phyloP scores from a whole-genome alignment of 2,888 invertebrate genomes.

The Dicycla oo region DNA sequence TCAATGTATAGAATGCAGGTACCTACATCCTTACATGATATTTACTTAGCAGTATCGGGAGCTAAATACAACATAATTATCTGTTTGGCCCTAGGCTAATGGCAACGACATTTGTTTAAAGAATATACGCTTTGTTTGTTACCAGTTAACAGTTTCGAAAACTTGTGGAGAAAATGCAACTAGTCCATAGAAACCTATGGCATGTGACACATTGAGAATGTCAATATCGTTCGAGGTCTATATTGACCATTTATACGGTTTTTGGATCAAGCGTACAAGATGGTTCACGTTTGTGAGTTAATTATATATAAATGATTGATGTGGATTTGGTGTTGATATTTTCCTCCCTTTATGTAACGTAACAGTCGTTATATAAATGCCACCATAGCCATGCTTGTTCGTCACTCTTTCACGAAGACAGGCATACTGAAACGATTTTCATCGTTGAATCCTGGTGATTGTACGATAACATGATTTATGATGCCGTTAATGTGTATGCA shows the following conservation, averaged over 20 bases:
- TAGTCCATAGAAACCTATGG: conserved; percentile 42
- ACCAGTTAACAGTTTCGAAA: conserved; percentile 17
- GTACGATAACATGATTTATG: conserved; percentile 14
- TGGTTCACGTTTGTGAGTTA: background rate
- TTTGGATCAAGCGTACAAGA: background rate
- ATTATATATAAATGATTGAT: background rate
- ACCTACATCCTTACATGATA: background rate
- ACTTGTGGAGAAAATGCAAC: conserved; percentile 38
- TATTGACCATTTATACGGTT: background rate
- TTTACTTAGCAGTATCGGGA: background rate
- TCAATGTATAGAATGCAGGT: background rate
- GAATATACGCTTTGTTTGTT: conserved; percentile 3
- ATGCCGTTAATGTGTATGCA: conserved; percentile 31
- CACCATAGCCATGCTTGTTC: background rate
- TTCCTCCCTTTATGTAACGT: background rate
- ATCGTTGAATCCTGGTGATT: background rate
- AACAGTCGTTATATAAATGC: too few relatives aligned
- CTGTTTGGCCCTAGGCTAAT: background rate
- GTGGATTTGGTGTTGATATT: background rate
- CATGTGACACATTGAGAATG: conserved; percentile 40
- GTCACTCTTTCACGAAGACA: conserved; percentile 1
- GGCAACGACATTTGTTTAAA: conserved; percentile 11
- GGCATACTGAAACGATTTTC: background rate
- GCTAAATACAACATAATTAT: background rate
- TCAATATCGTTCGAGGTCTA: conserved; percentile 16